Evolutionary conservation across 2,888 invertebrate genomes (phyloP).

Genomic region (Lordiphosa fenestrarum): DNA sequence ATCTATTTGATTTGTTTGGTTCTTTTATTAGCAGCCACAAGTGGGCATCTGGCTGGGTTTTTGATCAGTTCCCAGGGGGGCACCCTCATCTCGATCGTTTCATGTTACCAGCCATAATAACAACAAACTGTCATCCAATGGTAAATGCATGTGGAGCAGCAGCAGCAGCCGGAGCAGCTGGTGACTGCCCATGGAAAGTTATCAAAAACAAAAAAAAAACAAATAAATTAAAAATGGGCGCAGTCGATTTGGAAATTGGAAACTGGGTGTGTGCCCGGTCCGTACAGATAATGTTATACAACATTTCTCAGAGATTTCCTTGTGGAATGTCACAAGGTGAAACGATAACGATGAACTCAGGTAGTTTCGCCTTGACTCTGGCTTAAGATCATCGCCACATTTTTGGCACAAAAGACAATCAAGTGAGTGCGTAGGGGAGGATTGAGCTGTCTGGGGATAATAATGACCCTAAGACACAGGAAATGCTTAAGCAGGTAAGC

Average conservation of each 20-base stretch:
- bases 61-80: slow-evolving; percentile 39
- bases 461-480: slow-evolving; percentile 48
- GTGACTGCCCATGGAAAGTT: slow-evolving; percentile 53
- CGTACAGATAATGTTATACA: slow-evolving; percentile 14
- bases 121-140: no score
- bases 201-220: slow-evolving; percentile 37
- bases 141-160: slow-evolving; percentile 51
- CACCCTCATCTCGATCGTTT: slow-evolving; percentile 25
- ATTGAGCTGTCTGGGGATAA: slow-evolving; percentile 57
- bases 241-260: slow-evolving; percentile 41
- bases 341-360: slow-evolving; percentile 37
- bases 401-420: no score
- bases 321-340: slow-evolving; percentile 39
- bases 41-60: slow-evolving; percentile 24
- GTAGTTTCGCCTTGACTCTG: slow-evolving; percentile 68
- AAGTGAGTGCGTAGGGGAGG: slow-evolving; percentile 27
- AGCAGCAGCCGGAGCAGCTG: slow-evolving; percentile 22
- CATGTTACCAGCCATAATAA: slow-evolving; percentile 38
- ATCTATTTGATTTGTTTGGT: not conserved
- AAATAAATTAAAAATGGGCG: slow-evolving; percentile 29
- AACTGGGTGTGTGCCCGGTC: slow-evolving; percentile 52
- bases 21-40: slow-evolving; percentile 13
- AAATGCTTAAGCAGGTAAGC: slow-evolving; percentile 41
- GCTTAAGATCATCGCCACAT: slow-evolving; percentile 34
- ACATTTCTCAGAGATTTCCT: slow-evolving; percentile 13